Conservation (phyloP, 2,888 invertebrate genomes). For the Trilocha varians region DNA sequence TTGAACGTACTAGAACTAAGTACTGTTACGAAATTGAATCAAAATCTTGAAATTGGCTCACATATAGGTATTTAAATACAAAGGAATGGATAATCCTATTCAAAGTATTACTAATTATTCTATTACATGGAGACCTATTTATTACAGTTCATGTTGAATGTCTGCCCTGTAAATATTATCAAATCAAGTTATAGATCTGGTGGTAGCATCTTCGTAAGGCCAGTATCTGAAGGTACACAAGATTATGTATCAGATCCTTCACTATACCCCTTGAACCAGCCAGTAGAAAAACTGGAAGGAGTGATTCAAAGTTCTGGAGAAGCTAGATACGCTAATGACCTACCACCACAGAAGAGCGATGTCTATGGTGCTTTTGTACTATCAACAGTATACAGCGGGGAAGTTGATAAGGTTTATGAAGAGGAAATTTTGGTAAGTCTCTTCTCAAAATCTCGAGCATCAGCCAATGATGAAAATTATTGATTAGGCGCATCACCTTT, state of each 20-base stretch:
- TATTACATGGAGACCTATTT: neutral
- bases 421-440: slow-evolving; percentile 72
- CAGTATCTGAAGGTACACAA: slow-evolving; percentile 74
- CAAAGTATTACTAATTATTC: no score
- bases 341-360: slow-evolving; percentile 73
- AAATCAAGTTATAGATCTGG: slow-evolving; percentile 62
- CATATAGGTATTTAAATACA: no score
- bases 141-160: slow-evolving; percentile 69
- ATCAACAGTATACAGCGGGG: slow-evolving; percentile 71
- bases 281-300: slow-evolving; percentile 77
- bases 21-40: no score
- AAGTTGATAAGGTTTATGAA: slow-evolving; percentile 72
- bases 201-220: slow-evolving; percentile 62
- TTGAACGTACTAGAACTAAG: no score
- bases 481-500: no score
- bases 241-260: slow-evolving; percentile 74
- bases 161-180: slow-evolving; percentile 54
- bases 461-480: no score
- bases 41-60: no score
- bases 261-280: slow-evolving; percentile 79
- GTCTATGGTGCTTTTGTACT: slow-evolving; percentile 80
- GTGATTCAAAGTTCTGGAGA: slow-evolving; percentile 77
- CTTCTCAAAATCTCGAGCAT: no score
- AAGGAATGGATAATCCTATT: no score
- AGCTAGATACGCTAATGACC: slow-evolving; percentile 78